phyloP scores from a whole-genome alignment of 2,797 vertebrate species.

The Gallinago solitaria region DNA sequence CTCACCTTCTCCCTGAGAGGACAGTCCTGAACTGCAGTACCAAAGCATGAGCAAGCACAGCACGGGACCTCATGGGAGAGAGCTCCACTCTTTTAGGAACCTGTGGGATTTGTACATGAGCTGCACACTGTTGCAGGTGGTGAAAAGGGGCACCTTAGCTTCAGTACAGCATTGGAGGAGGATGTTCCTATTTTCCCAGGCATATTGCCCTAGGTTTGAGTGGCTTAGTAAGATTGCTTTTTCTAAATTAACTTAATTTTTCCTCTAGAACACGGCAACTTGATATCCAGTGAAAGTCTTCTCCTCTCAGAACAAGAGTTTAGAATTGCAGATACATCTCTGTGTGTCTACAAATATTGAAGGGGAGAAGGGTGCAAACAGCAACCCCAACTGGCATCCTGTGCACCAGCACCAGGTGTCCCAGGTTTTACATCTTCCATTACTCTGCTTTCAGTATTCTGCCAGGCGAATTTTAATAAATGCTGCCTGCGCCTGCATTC shows the following conservation, averaged over 20 bases:
- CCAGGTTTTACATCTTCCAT: not conserved
- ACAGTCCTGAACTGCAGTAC: not conserved
- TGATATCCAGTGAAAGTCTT: not conserved
- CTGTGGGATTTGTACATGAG: not conserved
- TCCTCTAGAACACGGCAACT: not conserved
- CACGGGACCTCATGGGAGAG: not conserved
- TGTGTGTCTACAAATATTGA: not conserved
- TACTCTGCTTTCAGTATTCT: not conserved
- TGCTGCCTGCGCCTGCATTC: not conserved
- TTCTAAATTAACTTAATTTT: not conserved
- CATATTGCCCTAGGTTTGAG: not conserved
- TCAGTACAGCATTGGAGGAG: not conserved
- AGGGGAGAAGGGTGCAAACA: not conserved
- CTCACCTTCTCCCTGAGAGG: rapidly evolving
- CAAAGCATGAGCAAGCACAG: not conserved
- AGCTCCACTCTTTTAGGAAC: not conserved
- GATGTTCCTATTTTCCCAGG: not conserved
- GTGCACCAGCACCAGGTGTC: not conserved
- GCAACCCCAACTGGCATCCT: not conserved
- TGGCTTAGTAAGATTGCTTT: not conserved
- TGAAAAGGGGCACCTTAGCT: not conserved
- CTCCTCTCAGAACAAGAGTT: not conserved
- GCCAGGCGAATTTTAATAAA: not conserved
- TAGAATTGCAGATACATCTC: not conserved
- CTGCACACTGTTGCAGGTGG: not conserved